phyloP scores from a whole-genome alignment of 2,797 vertebrate species.

The Molossus alvarezi region DNA sequence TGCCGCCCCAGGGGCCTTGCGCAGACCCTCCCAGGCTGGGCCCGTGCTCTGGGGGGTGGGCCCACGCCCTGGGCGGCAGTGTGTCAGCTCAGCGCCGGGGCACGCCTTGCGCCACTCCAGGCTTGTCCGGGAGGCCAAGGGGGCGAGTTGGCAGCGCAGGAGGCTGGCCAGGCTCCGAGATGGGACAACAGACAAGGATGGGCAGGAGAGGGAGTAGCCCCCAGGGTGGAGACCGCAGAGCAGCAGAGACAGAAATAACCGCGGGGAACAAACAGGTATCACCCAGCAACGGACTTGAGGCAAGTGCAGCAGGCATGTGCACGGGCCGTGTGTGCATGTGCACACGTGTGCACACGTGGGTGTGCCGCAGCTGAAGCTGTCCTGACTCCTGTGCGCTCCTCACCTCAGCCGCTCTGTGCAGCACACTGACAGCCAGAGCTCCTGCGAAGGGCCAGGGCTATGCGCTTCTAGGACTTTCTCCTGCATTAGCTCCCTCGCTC shows the following conservation, averaged over 20 bases:
- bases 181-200: neutral
- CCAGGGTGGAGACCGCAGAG: neutral
- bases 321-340: rapidly evolving
- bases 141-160: neutral
- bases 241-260: neutral
- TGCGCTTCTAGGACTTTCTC: neutral
- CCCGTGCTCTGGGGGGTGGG: neutral
- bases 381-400: neutral
- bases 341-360: neutral
- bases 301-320: rapidly evolving
- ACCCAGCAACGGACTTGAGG: neutral
- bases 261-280: neutral
- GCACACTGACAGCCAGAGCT: no score
- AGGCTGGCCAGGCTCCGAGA: neutral
- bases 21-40: neutral
- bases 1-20: neutral
- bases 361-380: rapidly evolving
- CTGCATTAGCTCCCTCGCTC: neutral
- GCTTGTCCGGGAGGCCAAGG: neutral
- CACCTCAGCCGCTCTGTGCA: rapidly evolving
- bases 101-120: neutral
- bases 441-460: rapidly evolving
- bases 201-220: neutral
- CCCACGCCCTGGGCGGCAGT: rapidly evolving
- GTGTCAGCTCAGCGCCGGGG: neutral